Evolutionary conservation across 2,797 vertebrate species (phyloP).

Genomic region (Typhlichthys subterraneus): DNA sequence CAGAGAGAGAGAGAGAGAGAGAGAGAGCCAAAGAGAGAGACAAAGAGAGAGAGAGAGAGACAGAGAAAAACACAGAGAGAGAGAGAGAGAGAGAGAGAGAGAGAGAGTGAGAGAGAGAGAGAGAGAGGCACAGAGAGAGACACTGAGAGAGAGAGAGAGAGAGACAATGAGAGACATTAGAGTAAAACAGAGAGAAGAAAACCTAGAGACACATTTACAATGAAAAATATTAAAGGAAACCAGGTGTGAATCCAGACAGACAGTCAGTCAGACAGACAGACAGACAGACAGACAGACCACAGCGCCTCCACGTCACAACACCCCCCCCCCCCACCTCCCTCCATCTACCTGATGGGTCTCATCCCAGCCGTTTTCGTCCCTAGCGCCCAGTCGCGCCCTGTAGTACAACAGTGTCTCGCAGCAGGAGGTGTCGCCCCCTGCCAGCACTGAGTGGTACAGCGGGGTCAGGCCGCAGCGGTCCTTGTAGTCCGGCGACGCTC

Average conservation of each 20-base stretch:
- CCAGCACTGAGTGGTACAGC: conserved; percentile 90
- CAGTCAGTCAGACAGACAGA: conserved; percentile 10
- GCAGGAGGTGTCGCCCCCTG: conserved; percentile 89
- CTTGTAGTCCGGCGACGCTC: conserved; percentile 88
- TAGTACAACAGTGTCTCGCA: conserved; percentile 89
- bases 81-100: neutral
- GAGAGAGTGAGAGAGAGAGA: conserved; percentile 11
- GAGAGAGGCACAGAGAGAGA: too few species aligned
- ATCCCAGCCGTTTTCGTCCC: conserved; percentile 92
- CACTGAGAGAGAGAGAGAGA: too few species aligned
- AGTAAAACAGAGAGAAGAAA: conserved; percentile 4
- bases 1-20: neutral
- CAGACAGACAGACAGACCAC: conserved; percentile 5
- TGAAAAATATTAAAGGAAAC: conserved; percentile 40
- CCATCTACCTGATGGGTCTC: conserved; percentile 87
- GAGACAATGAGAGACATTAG: neutral
- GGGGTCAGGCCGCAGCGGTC: conserved; percentile 89
- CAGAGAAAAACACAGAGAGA: too few species aligned
- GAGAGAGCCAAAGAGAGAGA: conserved; percentile 3
- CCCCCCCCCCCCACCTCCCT: too few species aligned
- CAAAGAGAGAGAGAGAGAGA: too few species aligned
- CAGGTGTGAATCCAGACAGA: neutral
- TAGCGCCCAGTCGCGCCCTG: conserved; percentile 81
- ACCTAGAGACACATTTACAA: conserved; percentile 1
- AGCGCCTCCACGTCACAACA: neutral